These are phyloP conservation scores for Batillaria attramentaria DNA, from an alignment of 1,140 invertebrate species.

Conservation along the genomic window DNA sequence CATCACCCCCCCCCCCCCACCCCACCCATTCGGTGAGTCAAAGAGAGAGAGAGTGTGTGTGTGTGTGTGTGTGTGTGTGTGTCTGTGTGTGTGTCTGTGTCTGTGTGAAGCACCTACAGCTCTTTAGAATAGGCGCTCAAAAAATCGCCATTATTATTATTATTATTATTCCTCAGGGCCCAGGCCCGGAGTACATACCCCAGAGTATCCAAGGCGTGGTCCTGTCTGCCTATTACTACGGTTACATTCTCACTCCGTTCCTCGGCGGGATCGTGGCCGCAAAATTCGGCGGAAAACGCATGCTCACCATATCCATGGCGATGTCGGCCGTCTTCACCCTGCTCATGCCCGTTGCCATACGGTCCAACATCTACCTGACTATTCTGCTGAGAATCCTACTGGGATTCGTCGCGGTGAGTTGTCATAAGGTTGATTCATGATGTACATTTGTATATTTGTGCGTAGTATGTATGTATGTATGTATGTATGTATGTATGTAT, in stretches of 20 bases:
- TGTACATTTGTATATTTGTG: no score
- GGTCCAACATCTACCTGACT: slow-evolving; percentile 33
- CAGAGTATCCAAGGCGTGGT: slow-evolving; percentile 84
- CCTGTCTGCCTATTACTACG: slow-evolving; percentile 88
- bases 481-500: no score
- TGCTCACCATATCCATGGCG: slow-evolving; percentile 46
- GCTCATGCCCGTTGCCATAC: slow-evolving; percentile 39
- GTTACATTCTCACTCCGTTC: slow-evolving; percentile 81
- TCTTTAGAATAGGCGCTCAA: no score
- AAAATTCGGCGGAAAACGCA: slow-evolving; percentile 62
- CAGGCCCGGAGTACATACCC: slow-evolving; percentile 51
- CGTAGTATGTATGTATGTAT: no score
- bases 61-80: neutral
- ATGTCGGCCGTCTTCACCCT: slow-evolving; percentile 31
- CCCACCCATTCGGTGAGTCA: no score
- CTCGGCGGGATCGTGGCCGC: slow-evolving; percentile 84
- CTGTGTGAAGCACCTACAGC: neutral
- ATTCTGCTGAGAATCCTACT: slow-evolving; percentile 36
- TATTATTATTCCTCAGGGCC: neutral
- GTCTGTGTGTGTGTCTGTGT: neutral
- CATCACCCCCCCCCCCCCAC: no score
- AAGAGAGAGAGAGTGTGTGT: no score
- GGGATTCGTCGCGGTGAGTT: slow-evolving; percentile 47
- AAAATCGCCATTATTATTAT: no score
- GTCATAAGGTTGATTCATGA: no score